Evolutionary conservation across 2,888 invertebrate genomes (phyloP).

Genomic region (Cancer borealis): DNA sequence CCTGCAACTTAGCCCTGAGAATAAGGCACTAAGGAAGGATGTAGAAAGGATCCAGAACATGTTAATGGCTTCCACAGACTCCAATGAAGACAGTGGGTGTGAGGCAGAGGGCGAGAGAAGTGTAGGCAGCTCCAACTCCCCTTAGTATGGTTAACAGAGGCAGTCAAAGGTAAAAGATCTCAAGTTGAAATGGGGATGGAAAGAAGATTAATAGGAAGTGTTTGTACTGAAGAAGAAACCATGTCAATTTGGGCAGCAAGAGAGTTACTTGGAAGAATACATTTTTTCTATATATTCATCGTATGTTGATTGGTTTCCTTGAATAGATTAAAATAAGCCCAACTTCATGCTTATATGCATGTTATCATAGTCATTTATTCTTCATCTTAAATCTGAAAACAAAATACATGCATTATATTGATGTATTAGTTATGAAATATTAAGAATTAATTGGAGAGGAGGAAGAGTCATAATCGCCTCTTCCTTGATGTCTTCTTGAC

Average conservation of each 20-base stretch:
- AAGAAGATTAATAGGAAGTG: no score
- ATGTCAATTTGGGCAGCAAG: no score
- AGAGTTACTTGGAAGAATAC: no score
- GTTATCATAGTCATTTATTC: no score
- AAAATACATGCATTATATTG: no score
- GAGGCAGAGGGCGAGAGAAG: conserved; percentile 12
- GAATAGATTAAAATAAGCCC: no score
- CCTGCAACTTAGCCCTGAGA: conserved; percentile 84
- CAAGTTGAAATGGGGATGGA: not conserved
- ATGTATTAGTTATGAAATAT: no score
- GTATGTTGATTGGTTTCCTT: not conserved
- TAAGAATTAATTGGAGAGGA: no score
- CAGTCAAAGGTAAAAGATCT: not conserved
- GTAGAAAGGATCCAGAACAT: conserved; percentile 80
- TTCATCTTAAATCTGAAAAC: no score
- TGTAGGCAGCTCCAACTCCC: not conserved
- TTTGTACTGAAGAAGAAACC: no score
- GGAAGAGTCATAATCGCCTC: no score
- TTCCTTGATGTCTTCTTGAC: not conserved
- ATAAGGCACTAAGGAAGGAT: conserved; percentile 84
- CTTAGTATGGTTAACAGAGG: not conserved
- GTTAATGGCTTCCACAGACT: conserved; percentile 58
- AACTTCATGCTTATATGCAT: no score
- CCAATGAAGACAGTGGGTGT: conserved; percentile 63
- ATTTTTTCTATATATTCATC: not conserved